phyloP scores from a whole-genome alignment of 2,113 vertebrate genomes.

The Notarius quadriscutis region DNA sequence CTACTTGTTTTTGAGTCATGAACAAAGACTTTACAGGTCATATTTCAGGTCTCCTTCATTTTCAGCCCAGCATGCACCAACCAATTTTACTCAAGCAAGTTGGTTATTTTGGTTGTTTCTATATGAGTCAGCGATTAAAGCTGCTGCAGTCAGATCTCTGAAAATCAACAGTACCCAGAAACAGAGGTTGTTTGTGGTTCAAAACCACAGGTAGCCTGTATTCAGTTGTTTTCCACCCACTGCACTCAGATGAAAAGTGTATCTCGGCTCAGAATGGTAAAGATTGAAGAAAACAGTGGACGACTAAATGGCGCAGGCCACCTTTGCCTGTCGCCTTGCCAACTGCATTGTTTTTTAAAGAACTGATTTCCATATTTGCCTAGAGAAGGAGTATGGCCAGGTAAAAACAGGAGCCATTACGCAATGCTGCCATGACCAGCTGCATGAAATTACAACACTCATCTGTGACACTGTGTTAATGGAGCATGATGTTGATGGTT shows the following conservation, averaged over 20 bases:
- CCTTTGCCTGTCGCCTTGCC: conserved; percentile 50
- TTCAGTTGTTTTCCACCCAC: conserved; percentile 67
- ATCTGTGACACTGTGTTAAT: background rate
- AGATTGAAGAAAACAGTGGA: conserved; percentile 52
- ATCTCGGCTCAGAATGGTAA: conserved; percentile 56
- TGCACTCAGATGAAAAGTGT: conserved; percentile 68
- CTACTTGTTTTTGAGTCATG: background rate
- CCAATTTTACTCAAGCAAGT: conserved; percentile 3
- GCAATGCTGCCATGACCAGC: background rate
- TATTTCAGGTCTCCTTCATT: background rate
- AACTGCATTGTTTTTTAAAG: conserved; percentile 46
- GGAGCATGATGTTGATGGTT: background rate
- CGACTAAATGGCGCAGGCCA: conserved; percentile 51
- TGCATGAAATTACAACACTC: background rate
- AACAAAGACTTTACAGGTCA: background rate
- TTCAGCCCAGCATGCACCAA: background rate
- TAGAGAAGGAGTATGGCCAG: background rate
- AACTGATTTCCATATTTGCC: conserved; percentile 42
- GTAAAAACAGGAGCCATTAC: background rate
- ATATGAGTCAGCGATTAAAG: conserved; percentile 5
- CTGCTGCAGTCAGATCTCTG: conserved; percentile 32
- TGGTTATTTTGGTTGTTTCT: conserved; percentile 26
- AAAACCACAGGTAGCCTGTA: conserved; percentile 66
- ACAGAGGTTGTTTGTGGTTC: conserved; percentile 62
- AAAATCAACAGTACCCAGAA: conserved; percentile 34